These are phyloP conservation scores for Meandrina meandrites DNA, from an alignment of 92 coral and sea anemone genomes.

Conservation along the genomic window DNA sequence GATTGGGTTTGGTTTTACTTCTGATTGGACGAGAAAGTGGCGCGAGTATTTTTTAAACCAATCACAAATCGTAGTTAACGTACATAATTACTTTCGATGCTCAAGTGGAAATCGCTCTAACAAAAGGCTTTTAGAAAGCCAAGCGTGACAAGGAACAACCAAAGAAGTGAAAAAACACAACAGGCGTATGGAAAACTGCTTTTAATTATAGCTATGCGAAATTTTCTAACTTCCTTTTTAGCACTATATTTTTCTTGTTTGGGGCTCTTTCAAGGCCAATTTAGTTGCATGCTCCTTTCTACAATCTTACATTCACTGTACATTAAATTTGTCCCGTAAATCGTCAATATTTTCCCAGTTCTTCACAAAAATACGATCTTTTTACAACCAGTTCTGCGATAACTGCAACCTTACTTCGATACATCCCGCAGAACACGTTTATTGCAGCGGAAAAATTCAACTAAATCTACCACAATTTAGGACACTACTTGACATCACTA, in stretches of 20 bases:
- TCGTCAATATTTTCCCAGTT: constrained; percentile 1
- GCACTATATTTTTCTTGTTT: background rate
- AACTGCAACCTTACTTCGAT: background rate
- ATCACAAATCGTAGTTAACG: too few relatives aligned
- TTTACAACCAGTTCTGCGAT: background rate
- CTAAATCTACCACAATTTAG: background rate
- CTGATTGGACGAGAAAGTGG: too few relatives aligned
- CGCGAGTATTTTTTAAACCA: too few relatives aligned
- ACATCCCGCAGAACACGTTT: background rate
- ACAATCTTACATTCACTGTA: constrained; percentile 35
- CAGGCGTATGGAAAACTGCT: constrained; percentile 14
- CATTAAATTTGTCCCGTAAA: constrained; percentile 24
- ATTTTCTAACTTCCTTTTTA: background rate
- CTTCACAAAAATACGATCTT: constrained; percentile 30
- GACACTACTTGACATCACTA: background rate
- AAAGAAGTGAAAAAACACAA: background rate
- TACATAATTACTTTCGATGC: too few relatives aligned
- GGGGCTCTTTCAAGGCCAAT: background rate
- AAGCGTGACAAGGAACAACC: background rate
- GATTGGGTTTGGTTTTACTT: too few relatives aligned
- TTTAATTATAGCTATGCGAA: constrained; percentile 12
- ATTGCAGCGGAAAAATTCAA: background rate
- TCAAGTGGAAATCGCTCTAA: background rate
- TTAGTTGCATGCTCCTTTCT: background rate
- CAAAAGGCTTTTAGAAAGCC: background rate